Base-by-base conservation (phyloP, 2,797 vertebrate species). In the Ceyx erithaca region DNA sequence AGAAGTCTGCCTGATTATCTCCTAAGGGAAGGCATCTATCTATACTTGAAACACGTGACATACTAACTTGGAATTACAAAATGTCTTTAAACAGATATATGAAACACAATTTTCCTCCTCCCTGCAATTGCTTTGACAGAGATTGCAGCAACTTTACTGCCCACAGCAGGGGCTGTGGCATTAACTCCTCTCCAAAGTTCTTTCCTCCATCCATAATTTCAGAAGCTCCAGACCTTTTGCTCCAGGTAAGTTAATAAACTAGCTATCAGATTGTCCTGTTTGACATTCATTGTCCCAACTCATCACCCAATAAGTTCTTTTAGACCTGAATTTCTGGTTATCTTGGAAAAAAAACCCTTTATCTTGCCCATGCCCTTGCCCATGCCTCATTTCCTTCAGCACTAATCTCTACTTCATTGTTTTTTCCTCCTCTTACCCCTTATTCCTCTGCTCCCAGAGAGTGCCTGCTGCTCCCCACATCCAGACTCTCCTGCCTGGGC, bases 11-110 rank as follows among this genome's bases (percentile, higher is more conserved):
- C 23, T 69, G 37, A 28, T 68, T 64, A 59, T 17, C 41, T 89
- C 33, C 67, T 23, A 43, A 43, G 15, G 21, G 46, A 80, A 89
- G 57, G 23, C 40, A 87, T 6, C 41, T 70, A 87, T 6, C 41
- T 70, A 12, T 54, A 68, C 33, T 71, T 67, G n/a, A 91, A 91
- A 87, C 49, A 80, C 1, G 1, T 45, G 58, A 78, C 31, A 55
- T 23, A n/a, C n/a, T 61, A 77, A 57, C 11, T 76, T 52, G 33
- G 46, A 87, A 71, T 62, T 66, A 72, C 55, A 85, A 89, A 93
- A 63, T 66, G 37, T 16, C 17, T 80, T 70, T 54, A 87, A 78
- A 84, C 7, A 76, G 43, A 33, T 76, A 79, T 87, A 92, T 54
- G 77, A 83, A 89, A 13, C 18, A 59, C 19, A 66, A 37, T 62